Base-by-base conservation (phyloP, 2,113 vertebrate genomes). In the Erythrocebus patas region DNA sequence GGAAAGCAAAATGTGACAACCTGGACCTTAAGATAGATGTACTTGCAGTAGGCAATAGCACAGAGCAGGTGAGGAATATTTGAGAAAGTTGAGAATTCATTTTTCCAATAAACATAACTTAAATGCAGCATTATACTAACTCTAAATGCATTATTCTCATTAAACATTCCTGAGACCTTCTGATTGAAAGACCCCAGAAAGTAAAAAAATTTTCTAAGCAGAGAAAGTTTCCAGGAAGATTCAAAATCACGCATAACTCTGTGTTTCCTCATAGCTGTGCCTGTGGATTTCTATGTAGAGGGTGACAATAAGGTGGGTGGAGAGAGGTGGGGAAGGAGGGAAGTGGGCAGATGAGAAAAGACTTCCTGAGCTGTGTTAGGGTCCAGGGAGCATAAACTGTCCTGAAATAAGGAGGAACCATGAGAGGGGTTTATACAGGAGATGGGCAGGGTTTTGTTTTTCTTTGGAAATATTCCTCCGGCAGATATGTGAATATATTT, bases 251-350 rank as follows among this genome's bases (percentile, higher is more conserved):
- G 1, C 7, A 0, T 12, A 7, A 27, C 5, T 73, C 1, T 64
- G 1, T 32, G 20, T 52, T 40, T 96, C 32, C 18, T 59, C 50
- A 0, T 43, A 27, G 22, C 3, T 10, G 17, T 45, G 3, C 20
- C 18, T 95, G 55, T 25, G 22, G 3, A 20, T 66, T 45, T 72
- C 4, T 2, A 2, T 1, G n/a, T 10, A 11, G 45, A 8, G 0
- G 13, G 16, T 8, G 17, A 14, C 70, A 38, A 11, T 72, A 20
- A 32, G 11, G 18, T 23, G 12, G 20, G 17, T n/a, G 1, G 18
- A 45, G 45, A 12, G 7, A 16, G 1, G 3, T 35, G 0, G 1
- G 4, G 14, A 16, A 20, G 7, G 30, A 57, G 57, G 20, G 3
- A 75, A 4, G 72, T 6, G 30, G 0, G 20, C 50, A 13, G 66